Evolutionary conservation across 2,113 vertebrate genomes (phyloP).

Genomic region (Nothocercus nigrocapillus): DNA sequence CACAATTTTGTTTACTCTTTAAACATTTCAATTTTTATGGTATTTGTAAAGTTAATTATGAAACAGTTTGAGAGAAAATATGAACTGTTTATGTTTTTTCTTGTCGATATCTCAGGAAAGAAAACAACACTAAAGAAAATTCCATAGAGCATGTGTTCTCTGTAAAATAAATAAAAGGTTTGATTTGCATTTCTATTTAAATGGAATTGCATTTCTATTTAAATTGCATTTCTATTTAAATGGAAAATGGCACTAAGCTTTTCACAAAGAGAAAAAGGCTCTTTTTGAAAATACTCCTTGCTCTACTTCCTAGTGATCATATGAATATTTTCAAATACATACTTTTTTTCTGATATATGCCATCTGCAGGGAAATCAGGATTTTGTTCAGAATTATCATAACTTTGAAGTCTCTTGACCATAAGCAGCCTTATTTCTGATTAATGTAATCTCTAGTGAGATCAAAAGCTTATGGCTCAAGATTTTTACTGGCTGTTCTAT

Average conservation of each 20-base stretch:
- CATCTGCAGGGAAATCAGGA: neutral
- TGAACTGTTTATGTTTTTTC: neutral
- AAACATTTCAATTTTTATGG: neutral
- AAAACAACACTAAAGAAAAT: neutral
- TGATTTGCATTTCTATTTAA: neutral
- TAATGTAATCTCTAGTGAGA: neutral
- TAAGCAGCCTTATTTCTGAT: neutral
- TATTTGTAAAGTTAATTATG: neutral
- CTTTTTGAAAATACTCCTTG: neutral
- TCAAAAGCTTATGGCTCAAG: neutral
- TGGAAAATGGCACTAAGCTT: neutral
- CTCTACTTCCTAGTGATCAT: neutral
- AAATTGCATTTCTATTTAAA: neutral
- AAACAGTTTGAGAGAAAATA: neutral
- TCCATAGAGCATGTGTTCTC: neutral
- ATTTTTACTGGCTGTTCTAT: neutral
- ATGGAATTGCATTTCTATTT: neutral
- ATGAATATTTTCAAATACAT: neutral
- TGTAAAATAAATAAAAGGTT: neutral
- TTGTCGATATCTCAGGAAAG: neutral
- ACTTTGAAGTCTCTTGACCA: neutral
- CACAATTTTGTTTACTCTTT: neutral
- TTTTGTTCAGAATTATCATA: neutral
- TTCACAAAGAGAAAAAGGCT: neutral
- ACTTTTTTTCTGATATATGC: neutral